These are phyloP conservation scores for Crotophaga sulcirostris DNA, from an alignment of 2,113 vertebrate genomes.

Conservation along the genomic window DNA sequence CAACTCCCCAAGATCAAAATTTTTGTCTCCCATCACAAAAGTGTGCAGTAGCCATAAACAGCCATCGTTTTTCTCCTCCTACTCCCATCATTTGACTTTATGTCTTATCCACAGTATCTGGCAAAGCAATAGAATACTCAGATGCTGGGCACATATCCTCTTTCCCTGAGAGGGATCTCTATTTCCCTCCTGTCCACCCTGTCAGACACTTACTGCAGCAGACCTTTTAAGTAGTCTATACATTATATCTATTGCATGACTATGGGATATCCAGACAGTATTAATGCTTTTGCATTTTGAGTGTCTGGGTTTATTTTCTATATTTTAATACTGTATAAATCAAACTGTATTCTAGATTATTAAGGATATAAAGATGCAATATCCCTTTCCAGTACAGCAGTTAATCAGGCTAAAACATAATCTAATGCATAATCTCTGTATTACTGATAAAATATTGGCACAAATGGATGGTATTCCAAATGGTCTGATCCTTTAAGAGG, in stretches of 20 bases:
- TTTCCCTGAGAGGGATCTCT: not conserved
- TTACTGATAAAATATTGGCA: not conserved
- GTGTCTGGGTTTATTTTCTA: not conserved
- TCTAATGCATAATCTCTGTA: conserved; percentile 9
- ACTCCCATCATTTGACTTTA: not conserved
- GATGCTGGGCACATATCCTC: too few relatives aligned
- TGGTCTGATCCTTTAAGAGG: not conserved
- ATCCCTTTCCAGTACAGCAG: not conserved
- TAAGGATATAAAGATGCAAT: not conserved
- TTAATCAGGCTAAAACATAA: not conserved
- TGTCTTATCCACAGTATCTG: not conserved
- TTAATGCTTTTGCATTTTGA: not conserved
- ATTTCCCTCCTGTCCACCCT: not conserved
- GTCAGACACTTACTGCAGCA: not conserved
- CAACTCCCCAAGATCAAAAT: not conserved
- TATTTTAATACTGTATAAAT: not conserved
- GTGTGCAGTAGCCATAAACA: not conserved
- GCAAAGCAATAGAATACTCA: not conserved
- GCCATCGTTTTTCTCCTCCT: not conserved
- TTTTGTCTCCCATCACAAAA: not conserved
- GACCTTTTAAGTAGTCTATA: not conserved
- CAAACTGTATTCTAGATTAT: not conserved
- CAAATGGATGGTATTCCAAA: not conserved
- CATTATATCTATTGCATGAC: rapidly evolving
- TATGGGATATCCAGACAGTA: not conserved